Percentiles rank a stretch among this genome's conserved stretches.
phyloP scores from a whole-genome alignment of 2,797 vertebrate genomes.

The Thamnophis elegans region DNA sequence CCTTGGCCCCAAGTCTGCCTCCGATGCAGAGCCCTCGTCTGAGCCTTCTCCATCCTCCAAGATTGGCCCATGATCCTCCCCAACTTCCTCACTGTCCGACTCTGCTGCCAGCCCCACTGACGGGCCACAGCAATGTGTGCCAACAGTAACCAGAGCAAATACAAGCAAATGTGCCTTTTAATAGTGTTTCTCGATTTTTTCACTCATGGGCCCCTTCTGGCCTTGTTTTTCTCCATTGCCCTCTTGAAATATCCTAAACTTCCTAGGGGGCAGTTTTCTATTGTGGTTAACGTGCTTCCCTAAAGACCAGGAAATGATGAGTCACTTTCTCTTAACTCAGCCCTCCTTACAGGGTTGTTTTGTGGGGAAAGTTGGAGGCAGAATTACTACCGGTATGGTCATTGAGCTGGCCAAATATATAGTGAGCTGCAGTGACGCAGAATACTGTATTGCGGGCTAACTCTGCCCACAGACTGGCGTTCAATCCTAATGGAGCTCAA shows the following conservation, averaged over 20 bases:
- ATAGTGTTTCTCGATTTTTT: not conserved
- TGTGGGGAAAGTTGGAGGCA: not conserved
- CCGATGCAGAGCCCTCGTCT: too few species aligned
- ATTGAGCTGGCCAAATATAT: not conserved
- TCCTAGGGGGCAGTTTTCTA: not conserved
- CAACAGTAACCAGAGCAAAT: not conserved
- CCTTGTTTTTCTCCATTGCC: not conserved
- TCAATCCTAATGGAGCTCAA: too few species aligned
- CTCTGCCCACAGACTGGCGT: too few species aligned
- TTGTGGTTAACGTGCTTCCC: not conserved
- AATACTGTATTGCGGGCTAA: not conserved
- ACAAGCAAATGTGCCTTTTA: not conserved
- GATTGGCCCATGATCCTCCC: too few species aligned
- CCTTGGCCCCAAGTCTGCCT: too few species aligned
- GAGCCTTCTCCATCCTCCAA: too few species aligned
- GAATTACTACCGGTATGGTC: not conserved
- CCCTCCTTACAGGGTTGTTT: not conserved
- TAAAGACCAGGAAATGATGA: not conserved
- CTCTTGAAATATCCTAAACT: too few species aligned
- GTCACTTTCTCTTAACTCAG: not conserved
- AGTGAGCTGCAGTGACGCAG: not conserved
- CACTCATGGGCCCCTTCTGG: not conserved
- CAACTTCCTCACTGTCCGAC: too few species aligned
- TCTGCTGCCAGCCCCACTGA: too few species aligned
- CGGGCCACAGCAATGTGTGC: not conserved